Evolutionary conservation across 2,888 invertebrate genomes (phyloP), one percentile per base, ranked within the genome.

Genomic region (Eupithecia abbreviata): DNA sequence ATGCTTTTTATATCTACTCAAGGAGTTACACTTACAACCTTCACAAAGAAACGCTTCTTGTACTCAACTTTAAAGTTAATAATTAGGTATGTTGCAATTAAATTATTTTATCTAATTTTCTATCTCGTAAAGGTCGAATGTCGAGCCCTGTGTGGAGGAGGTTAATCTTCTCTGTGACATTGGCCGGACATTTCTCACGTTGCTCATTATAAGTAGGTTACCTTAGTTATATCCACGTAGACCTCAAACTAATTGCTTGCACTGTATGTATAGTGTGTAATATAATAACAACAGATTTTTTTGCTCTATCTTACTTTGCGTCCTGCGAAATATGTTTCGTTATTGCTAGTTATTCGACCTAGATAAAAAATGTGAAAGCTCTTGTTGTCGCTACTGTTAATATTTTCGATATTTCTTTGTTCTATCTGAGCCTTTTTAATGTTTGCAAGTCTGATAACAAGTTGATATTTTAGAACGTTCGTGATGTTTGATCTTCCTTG

Each of bases 81-180:
- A 67, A 43, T n/a, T 67, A 67, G 10, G 62, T 62, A 55, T 72
- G 73, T 73, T 80, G 51, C 71, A 83, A 82, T 82, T 77, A 81
- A 81, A 81, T 81, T 82, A 82, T 83, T 84, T 83, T 83, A 81
- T 82, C 78, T 81, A 83, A 84, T 83, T 82, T 74, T 41, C 45
- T 66, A 72, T 67, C 71, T 78, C 78, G 78, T 78, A 81, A 82
- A 84, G 86, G 84, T 85, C 83, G 78, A 80, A 83, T 82, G 84
- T 85, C 85, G 80, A 81, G 87, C 85, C 83, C 85, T 84, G 84
- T 84, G 85, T 83, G 80, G 80, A 80, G 78, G 82, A 86, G 86
- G 86, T 88, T 89, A 89, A 90, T 90, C 85, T 87, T 81, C 83
- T 84, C 79, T 83, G 83, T 83, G 88, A 89, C 89, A 90, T 90